A percentile compares a stretch with the other conserved stretches of the same genome.
Evolutionary conservation across 2,888 invertebrate genomes (phyloP).

Genomic region (Parnassius smintheus): DNA sequence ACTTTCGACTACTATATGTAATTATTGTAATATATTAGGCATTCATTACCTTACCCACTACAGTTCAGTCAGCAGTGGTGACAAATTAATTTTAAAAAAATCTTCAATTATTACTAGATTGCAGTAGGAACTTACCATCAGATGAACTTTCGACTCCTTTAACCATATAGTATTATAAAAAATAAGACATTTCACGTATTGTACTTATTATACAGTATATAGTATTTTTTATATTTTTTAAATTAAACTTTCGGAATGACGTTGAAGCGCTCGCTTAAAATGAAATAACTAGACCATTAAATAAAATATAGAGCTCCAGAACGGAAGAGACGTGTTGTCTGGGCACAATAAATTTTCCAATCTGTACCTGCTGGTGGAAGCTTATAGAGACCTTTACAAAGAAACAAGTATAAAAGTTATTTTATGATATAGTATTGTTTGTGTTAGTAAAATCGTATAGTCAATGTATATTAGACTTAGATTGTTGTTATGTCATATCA

Average conservation of each 20-base stretch:
- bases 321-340: conserved; percentile 39
- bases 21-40: no score
- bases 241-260: conserved; percentile 11
- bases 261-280: conserved; percentile 35
- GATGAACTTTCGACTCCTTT: no score
- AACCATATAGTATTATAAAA: not conserved
- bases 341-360: conserved; percentile 44
- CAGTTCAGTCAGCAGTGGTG: no score
- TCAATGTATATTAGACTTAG: no score
- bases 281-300: conserved; percentile 39
- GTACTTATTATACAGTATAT: no score
- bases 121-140: no score
- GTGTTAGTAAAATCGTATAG: no score
- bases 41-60: no score
- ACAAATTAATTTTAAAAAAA: no score
- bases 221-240: not conserved
- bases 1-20: no score
- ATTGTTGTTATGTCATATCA: no score
- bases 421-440: not conserved
- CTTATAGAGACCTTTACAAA: conserved; percentile 27
- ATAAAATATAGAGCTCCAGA: conserved; percentile 44
- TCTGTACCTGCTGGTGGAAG: conserved; percentile 30
- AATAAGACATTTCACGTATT: not conserved
- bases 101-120: no score
- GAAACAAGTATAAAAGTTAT: conserved; percentile 4